Evolutionary conservation across 2,113 vertebrate genomes (phyloP).

Genomic region (Otocyon megalotis): DNA sequence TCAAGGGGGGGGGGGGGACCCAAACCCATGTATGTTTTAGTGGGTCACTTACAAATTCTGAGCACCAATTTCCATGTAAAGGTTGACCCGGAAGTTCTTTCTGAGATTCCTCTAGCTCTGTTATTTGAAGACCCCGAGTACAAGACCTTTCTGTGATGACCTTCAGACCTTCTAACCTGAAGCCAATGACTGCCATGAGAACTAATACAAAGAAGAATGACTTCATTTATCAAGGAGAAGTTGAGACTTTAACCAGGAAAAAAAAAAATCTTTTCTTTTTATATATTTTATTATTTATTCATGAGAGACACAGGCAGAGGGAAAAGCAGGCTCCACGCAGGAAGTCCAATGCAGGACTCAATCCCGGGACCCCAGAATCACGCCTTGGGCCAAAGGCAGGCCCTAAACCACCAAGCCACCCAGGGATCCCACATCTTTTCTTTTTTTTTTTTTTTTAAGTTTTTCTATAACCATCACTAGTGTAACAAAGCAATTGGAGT

Average conservation of each 20-base stretch:
- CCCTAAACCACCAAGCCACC: no score
- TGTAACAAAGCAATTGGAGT: not conserved
- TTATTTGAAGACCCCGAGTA: constrained; percentile 72
- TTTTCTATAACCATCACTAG: not conserved
- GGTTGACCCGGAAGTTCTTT: not conserved
- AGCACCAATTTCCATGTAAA: not conserved
- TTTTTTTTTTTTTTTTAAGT: not conserved
- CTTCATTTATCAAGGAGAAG: constrained; percentile 79
- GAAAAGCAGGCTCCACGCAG: no score
- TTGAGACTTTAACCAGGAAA: constrained; percentile 73
- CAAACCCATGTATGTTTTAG: not conserved
- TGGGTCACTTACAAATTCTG: not conserved
- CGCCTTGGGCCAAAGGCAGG: no score
- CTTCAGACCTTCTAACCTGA: constrained; percentile 62
- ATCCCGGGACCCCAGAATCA: no score
- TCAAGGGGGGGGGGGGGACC: not conserved
- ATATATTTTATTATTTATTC: no score
- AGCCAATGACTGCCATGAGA: constrained; percentile 75
- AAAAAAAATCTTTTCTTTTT: not conserved
- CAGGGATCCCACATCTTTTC: no score
- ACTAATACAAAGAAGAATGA: constrained; percentile 77
- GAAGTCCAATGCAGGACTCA: no score
- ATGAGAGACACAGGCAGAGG: no score
- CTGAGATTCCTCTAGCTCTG: constrained; percentile 51
- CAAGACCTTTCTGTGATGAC: constrained; percentile 67